A percentile compares a stretch with the other conserved stretches of the same genome.
These are phyloP conservation scores for Paguma larvata DNA, from an alignment of 2,797 vertebrate genomes.

Conservation along the genomic window DNA sequence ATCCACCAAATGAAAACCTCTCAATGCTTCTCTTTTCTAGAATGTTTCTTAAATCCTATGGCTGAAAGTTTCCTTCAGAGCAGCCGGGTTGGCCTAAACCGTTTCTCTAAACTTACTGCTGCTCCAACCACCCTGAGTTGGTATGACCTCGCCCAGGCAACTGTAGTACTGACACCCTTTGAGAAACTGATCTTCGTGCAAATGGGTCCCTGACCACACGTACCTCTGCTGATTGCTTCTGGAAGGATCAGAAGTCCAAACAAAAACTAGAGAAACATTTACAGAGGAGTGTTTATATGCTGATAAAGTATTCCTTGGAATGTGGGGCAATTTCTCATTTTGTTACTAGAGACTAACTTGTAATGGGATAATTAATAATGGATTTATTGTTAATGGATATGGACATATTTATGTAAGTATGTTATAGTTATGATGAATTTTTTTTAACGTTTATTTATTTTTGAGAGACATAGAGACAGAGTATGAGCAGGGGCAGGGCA, in stretches of 20 bases:
- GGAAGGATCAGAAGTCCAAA: neutral
- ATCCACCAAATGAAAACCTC: neutral
- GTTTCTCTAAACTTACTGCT: neutral
- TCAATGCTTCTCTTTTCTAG: neutral
- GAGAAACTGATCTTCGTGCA: neutral
- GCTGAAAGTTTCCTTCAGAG: neutral
- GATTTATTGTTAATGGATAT: neutral
- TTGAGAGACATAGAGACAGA: too few relatives aligned
- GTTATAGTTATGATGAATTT: neutral
- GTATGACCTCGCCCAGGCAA: neutral
- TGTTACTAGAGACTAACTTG: neutral
- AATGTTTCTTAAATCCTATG: neutral
- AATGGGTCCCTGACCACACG: neutral
- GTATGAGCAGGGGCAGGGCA: too few relatives aligned
- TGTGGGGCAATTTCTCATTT: constrained; percentile 19
- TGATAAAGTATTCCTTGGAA: neutral
- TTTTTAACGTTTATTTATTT: too few relatives aligned
- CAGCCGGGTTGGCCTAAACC: neutral
- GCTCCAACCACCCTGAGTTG: neutral
- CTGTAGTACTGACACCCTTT: neutral
- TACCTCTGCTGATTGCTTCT: neutral
- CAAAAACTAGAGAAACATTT: neutral
- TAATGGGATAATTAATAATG: neutral
- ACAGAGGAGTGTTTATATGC: neutral
- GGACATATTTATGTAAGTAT: neutral